Evolutionary conservation across 2,888 invertebrate species (phyloP).

Genomic region (Prenolepis imparis): DNA sequence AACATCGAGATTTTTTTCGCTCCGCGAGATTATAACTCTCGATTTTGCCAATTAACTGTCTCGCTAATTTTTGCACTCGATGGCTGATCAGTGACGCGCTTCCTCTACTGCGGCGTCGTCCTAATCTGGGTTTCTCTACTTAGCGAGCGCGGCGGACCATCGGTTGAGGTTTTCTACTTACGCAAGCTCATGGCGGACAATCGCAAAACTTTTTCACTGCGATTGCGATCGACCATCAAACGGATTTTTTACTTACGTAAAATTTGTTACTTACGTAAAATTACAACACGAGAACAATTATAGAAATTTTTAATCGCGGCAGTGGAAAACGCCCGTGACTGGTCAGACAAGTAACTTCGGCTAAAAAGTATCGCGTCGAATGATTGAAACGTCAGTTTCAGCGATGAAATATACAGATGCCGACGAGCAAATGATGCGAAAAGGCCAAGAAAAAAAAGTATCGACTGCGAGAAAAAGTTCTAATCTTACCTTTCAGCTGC

Average conservation of each 20-base stretch:
- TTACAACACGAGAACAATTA: not conserved
- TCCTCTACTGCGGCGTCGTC: not conserved
- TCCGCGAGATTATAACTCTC: not conserved
- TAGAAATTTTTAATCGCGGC: not conserved
- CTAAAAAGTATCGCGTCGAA: not conserved
- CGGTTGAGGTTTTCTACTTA: constrained; percentile 16
- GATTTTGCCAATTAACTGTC: not conserved
- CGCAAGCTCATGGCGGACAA: not conserved
- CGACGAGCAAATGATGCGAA: constrained; percentile 22
- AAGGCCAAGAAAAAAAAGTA: not conserved
- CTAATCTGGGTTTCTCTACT: not conserved
- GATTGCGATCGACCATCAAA: not conserved
- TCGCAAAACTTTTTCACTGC: not conserved
- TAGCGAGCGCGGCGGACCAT: not conserved
- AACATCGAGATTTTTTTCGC: not conserved
- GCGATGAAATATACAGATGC: not conserved
- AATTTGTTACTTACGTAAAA: not conserved
- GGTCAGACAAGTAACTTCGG: not conserved
- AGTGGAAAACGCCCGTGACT: constrained; percentile 1
- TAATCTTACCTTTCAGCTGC: constrained; percentile 64
- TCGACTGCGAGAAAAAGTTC: constrained; percentile 29
- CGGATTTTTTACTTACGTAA: not conserved
- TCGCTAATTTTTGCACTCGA: not conserved
- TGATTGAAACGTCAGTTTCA: not conserved
- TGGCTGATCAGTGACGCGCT: constrained; percentile 9